Percentiles rank a stretch among this genome's conserved stretches.
Evolutionary conservation across 1,140 invertebrate genomes (phyloP).

Genomic region (Lysiphlebus fabarum): DNA sequence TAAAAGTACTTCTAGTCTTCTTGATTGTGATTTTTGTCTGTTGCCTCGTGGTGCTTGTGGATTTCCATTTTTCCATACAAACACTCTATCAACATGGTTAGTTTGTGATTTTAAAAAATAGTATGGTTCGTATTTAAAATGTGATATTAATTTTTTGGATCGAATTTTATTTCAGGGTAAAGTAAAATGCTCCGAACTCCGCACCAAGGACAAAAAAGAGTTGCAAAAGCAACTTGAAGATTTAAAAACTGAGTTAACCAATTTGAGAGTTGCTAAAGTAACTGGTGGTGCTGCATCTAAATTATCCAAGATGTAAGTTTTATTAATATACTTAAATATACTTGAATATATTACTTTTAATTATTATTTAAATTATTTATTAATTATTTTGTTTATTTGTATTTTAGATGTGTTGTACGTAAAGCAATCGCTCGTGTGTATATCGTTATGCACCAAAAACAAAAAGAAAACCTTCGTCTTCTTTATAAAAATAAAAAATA

Average conservation of each 20-base stretch:
- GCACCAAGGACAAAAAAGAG: conserved; percentile 97
- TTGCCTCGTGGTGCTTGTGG: too few relatives aligned
- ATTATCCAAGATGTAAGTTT: conserved; percentile 92
- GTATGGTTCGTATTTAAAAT: too few relatives aligned
- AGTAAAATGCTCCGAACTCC: conserved; percentile 90
- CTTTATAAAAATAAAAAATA: conserved; percentile 95
- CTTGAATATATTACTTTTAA: too few relatives aligned
- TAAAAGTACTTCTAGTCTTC: too few relatives aligned
- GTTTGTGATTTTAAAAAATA: too few relatives aligned
- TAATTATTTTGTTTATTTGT: conserved; percentile 10
- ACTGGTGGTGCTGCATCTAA: conserved; percentile 97
- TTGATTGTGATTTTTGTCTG: too few relatives aligned
- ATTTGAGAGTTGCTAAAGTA: conserved; percentile 91
- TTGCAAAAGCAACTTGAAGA: conserved; percentile 92
- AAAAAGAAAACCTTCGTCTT: conserved; percentile 94
- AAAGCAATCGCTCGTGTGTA: conserved; percentile 97
- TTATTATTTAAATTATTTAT: conserved; percentile 15
- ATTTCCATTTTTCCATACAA: too few relatives aligned
- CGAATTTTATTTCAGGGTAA: conserved; percentile 68
- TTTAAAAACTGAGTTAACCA: conserved; percentile 91
- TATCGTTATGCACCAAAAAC: conserved; percentile 98
- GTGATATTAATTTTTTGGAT: background rate
- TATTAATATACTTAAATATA: too few relatives aligned
- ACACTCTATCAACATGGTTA: too few relatives aligned
- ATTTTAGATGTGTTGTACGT: conserved; percentile 87